Percentiles rank a stretch among this genome's conserved stretches.
phyloP scores from a whole-genome alignment of 2,113 vertebrate genomes.

The Geothlypis trichas region DNA sequence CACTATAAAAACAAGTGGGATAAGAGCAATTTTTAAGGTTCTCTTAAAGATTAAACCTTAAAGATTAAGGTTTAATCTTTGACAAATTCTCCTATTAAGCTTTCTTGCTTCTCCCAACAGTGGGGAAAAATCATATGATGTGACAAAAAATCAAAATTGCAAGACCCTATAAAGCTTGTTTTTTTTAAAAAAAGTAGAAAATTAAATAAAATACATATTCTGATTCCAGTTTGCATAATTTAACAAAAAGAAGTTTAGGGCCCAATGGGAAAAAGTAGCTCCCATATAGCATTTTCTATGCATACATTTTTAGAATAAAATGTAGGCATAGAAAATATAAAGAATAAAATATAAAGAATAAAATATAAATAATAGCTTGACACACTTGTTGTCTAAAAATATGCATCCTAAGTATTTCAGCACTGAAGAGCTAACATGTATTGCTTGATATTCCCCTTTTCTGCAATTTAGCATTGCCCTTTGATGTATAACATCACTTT shows the following conservation, averaged over 20 bases:
- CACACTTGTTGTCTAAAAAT: neutral
- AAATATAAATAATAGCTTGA: neutral
- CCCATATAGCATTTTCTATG: neutral
- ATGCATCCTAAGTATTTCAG: neutral
- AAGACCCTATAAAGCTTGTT: neutral
- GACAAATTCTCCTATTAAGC: neutral
- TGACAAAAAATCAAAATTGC: neutral
- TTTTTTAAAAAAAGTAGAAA: neutral
- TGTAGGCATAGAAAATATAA: neutral
- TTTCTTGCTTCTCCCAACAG: neutral
- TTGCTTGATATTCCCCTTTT: neutral
- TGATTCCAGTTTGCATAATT: neutral
- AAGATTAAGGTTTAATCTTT: no score
- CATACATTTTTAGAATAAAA: neutral
- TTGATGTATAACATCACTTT: neutral
- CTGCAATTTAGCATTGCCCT: neutral
- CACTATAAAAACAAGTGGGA: neutral
- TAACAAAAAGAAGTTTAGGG: neutral
- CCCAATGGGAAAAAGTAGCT: neutral
- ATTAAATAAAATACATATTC: neutral
- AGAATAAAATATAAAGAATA: neutral
- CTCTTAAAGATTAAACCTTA: no score
- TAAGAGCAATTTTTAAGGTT: neutral
- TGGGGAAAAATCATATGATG: neutral
- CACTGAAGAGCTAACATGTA: neutral